phyloP scores from a whole-genome alignment of 2,888 invertebrate species.

The Pherbina coryleti region DNA sequence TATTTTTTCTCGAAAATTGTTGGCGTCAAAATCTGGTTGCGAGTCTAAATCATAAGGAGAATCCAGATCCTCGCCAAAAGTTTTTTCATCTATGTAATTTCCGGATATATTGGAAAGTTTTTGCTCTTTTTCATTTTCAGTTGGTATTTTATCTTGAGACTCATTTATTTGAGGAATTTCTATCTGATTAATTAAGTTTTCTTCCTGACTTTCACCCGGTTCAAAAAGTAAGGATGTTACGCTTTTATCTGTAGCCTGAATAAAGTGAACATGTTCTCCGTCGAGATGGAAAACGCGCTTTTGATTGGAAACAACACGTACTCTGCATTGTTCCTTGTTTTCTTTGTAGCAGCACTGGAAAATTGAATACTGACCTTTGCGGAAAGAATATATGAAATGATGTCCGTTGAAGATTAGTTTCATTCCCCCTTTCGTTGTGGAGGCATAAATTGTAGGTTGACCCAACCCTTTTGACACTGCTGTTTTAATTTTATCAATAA shows the following conservation, averaged over 20 bases:
- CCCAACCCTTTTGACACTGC: constrained; percentile 52
- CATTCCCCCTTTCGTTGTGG: constrained; percentile 68
- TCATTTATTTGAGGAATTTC: neutral
- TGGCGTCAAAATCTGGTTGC: constrained; percentile 48
- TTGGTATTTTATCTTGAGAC: constrained; percentile 14
- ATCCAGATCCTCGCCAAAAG: constrained; percentile 8
- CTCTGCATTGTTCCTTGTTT: constrained; percentile 63
- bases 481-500: constrained; percentile 57
- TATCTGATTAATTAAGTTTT: neutral
- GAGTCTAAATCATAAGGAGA: neutral
- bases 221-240: constrained; percentile 62
- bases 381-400: constrained; percentile 65
- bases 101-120: neutral
- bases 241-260: constrained; percentile 66
- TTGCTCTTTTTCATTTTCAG: constrained; percentile 12
- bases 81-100: neutral
- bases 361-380: constrained; percentile 62
- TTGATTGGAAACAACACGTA: constrained; percentile 64
- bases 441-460: constrained; percentile 61
- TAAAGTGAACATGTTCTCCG: constrained; percentile 65
- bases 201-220: constrained; percentile 50
- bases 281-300: constrained; percentile 64
- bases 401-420: constrained; percentile 66
- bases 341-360: constrained; percentile 67
- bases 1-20: constrained; percentile 66